Evolutionary conservation across 2,888 invertebrate species (phyloP).

Genomic region (Coelopa pilipes): DNA sequence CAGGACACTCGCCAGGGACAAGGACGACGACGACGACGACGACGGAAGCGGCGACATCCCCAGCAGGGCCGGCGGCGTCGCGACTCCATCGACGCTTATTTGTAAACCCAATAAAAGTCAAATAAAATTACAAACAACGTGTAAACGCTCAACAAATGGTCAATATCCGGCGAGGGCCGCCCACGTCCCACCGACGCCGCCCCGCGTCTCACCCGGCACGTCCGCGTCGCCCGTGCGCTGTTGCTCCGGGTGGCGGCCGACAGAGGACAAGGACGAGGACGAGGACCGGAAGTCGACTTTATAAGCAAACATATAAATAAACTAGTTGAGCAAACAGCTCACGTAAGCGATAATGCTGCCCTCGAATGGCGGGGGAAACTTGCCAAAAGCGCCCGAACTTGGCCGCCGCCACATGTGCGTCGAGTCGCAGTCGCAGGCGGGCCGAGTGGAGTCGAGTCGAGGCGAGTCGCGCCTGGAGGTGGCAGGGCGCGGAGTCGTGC

Average conservation of each 20-base stretch:
- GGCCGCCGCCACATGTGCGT: conserved; percentile 5
- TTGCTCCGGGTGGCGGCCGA: neutral
- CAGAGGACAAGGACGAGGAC: too few species aligned
- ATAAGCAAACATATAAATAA: conserved; percentile 35
- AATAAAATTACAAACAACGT: conserved; percentile 61
- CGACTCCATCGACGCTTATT: conserved; percentile 55
- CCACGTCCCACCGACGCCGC: neutral
- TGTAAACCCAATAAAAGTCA: conserved; percentile 60
- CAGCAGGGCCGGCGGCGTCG: neutral
- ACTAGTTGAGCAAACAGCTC: conserved; percentile 55
- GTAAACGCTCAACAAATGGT: conserved; percentile 62
- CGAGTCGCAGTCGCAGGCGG: too few species aligned
- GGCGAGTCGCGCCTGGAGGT: neutral
- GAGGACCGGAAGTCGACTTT: conserved; percentile 22
- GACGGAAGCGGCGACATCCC: neutral
- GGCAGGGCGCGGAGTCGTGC: neutral
- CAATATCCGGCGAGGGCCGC: conserved; percentile 44
- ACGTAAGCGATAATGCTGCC: conserved; percentile 58
- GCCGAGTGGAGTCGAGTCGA: neutral
- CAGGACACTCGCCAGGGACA: too few species aligned
- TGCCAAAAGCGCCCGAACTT: conserved; percentile 4
- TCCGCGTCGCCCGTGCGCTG: neutral
- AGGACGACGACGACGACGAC: too few species aligned
- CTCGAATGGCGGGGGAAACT: neutral
- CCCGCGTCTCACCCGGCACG: neutral